phyloP scores from a whole-genome alignment of 2,113 vertebrate species.

The Apodemus sylvaticus region DNA sequence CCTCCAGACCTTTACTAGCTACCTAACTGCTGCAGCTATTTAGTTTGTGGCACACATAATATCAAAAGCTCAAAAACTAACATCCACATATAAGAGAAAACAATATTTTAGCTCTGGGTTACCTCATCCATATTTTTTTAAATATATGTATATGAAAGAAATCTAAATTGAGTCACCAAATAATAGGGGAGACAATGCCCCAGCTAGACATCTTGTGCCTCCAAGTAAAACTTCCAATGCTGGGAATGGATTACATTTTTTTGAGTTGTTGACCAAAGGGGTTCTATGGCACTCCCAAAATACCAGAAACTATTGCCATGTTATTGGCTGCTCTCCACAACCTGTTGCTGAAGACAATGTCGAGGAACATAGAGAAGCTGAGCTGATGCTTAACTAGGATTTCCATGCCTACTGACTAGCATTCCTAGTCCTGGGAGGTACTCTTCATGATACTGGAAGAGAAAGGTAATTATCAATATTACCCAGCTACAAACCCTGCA shows the following conservation, averaged over 20 bases:
- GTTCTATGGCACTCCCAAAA: background rate
- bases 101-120: background rate
- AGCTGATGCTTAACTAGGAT: background rate
- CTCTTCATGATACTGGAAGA: background rate
- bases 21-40: background rate
- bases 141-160: background rate
- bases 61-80: background rate
- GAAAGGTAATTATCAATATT: background rate
- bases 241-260: background rate
- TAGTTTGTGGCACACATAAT: background rate
- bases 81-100: background rate
- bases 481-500: background rate
- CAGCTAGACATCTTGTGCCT: background rate
- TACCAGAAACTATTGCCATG: background rate
- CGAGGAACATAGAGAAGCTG: background rate
- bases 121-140: background rate
- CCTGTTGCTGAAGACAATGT: background rate
- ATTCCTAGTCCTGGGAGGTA: background rate
- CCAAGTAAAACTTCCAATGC: background rate
- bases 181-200: background rate
- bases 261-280: background rate
- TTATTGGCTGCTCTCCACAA: background rate
- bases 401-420: background rate
- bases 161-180: background rate
- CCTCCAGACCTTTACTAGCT: background rate